Evolutionary conservation across 2,888 invertebrate species (phyloP), one percentile per base, ranked within the genome.

Genomic region (Junonia oenone): DNA sequence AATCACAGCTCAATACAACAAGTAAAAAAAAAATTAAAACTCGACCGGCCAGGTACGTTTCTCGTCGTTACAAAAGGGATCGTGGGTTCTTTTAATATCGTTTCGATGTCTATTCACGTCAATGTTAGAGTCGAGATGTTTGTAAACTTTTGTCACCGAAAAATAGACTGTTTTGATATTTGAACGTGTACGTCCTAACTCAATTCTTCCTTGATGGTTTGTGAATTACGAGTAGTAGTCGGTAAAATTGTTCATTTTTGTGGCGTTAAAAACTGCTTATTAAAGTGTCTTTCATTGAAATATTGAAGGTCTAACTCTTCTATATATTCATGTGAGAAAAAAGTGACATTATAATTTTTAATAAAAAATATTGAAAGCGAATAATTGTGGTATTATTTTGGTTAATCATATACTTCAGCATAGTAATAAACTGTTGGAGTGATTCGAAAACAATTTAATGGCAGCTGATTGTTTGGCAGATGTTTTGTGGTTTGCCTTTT

Each of bases 1-100:
- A 81, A 78, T 74, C 75, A 68, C 68, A 63, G 68, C 45, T 48
- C 59, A 53, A 56, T 57, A 47, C 48, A 54, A 29, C n/a, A 35
- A 53, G 35, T 17, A 49, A 40, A 29, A 19, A 51, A 58, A 51
- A 55, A 58, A 43, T 33, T 19, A 45, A 45, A 49, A 50, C 17
- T 47, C 47, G 57, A 54, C 14, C 47, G 51, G 35, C 51, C 58
- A 59, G 59, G 59, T 59, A 57, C 43, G 43, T 33, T 26, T 29
- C 17, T 38, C 11, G 27, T 29, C 22, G 6, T 13, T 43, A 43
- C 22, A 40, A 54, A 54, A 48, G 48, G 47, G 33, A 31, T 17
- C 33, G 59, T 54, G 51, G 53, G 59, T 47, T 47, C 31, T 8
- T 47, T 47, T 17, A 47, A 27, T 35, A 33, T 17, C 43, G 26